Base-by-base conservation (phyloP, 37 sponge, comb jelly and placozoan species). In the Ianthella basta region DNA sequence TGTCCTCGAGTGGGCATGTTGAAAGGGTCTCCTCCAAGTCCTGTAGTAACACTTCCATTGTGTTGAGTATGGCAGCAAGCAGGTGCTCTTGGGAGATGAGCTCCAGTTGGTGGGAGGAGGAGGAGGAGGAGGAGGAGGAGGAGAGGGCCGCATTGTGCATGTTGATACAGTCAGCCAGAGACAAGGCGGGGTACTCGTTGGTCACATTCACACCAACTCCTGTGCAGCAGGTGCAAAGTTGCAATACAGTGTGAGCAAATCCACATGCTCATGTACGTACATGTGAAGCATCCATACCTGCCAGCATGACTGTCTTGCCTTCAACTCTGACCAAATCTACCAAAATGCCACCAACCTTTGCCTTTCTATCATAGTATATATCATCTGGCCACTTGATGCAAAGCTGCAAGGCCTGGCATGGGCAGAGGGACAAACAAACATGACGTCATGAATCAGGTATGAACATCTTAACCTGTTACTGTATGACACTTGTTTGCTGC, bases 341-440 rank as follows among this genome's bases (percentile, higher is more conserved):
- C 72, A 99, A 72, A 29, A 94, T 85, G 12, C 99, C 99, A n/a
- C 99, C 99, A 0, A 97, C 81, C 80, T 97, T 97, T 13, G 86
- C 85, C 32, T 85, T 34, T 12, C 63, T 88, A 8, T 80, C 67
- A 80, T 92, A 94, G 83, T 99, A 99, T 53, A 99, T 93, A 60
- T 99, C 99, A 83, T 99, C 96, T 0, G 99, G 99, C 99, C 99
- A 99, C 57, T 99, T 99, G 25, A 99, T 83, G 25, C 86, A 12
- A 12, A 99, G 25, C 35, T 88, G 79, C 0, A 96, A 55, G n/a
- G 87, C 87, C 92, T 91, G n/a, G n/a, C n/a, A n/a, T n/a, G n/a
- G n/a, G n/a, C n/a, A n/a, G n/a, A n/a, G n/a, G n/a, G n/a, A n/a
- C n/a, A n/a, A n/a, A n/a, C n/a, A n/a, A n/a, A n/a, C n/a, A n/a